Evolutionary conservation across 2,888 invertebrate genomes (phyloP), one percentile per base, ranked within the genome.

Genomic region (Netelia virgata): DNA sequence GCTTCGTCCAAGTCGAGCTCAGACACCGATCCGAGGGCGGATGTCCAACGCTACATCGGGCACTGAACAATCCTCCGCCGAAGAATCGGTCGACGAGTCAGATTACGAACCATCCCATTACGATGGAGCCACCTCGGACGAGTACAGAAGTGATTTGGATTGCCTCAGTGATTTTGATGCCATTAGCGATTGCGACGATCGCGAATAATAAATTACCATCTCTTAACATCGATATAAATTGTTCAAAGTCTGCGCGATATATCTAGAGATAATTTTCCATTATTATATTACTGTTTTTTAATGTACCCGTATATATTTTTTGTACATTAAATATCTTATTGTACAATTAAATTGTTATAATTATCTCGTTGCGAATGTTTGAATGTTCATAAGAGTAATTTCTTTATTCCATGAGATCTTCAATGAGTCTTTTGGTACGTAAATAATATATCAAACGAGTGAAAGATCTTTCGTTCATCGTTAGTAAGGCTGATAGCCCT

Each of bases 401-500:
- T 36, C 36, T 36, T 6, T 36, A 36, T 36, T 6, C 1, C 1
- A 36, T 36, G 36, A 36, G 36, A 36, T 36, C 36, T 36, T 6
- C 36, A 6, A 36, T 36, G 61, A 61, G 23, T 20, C 18, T 18
- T 61, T 20, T 14, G 9, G 23, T 18, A 23, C 11, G 18, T 61
- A 61, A n/a, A 61, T 61, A 20, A 73, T n/a, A 41, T 41, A 18
- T 14, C 8, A 28, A 63, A 69, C 14, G 47, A 9, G 50, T n/a
- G n/a, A 66, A 14, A 43, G 43, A 36, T 43, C 2, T 50, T 20
- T 11, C 11, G 9, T 11, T 9, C 10, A 3, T 20, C 0, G n/a
- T 88, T 82, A 90, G 74, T 90, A 92, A 11, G 82, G 88, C 43
- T 91, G 90, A 85, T 94, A 95, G 14, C 94, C 95, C 89, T 95